Evolutionary conservation across 2,113 vertebrate genomes (phyloP), one percentile per base, ranked within the genome.

Genomic region (Symphodus melops): DNA sequence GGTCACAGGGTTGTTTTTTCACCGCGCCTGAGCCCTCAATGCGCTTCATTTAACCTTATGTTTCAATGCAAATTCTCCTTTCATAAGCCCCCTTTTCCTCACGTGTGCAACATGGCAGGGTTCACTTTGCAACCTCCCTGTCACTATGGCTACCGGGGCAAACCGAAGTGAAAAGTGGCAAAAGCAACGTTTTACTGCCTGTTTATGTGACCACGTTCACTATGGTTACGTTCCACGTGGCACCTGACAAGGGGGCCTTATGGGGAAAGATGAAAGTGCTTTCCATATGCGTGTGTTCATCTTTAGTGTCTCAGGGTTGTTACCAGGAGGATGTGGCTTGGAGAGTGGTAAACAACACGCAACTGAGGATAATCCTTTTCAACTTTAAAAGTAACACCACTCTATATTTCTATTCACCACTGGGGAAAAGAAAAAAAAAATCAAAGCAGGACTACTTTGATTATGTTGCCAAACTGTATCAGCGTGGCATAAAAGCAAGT

Each of bases 41-140:
- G 82, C 65, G 93, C 91, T 93, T 93, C 88, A 92, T 91, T 92
- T 92, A 92, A 93, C 88, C 91, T 92, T 91, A 84, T 93, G 91
- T 94, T 93, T 94, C 86, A 93, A 91, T 92, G 93, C 92, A 93
- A 92, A 91, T 90, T 82, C 83, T 82, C 75, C 86, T 87, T 90
- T 91, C 86, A 88, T 79, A 70, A 84, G 79, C 90, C 68, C 77
- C 69, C 84, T 28, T 78, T 75, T 77, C 78, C 84, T 91, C 89
- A 89, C 86, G 85, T 87, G 91, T 87, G 87, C 88, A 90, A 93
- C 91, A 89, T 86, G 83, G 84, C 84, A 85, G 77, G 81, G 87
- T 82, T 87, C 88, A 85, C 86, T 81, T 79, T 82, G 72, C 87
- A 69, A 81, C 81, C 87, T 75, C 64, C 46, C 37, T 9, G 77